Conservation (phyloP, 2,113 vertebrate genomes). For the Calyptommatus sinebrachiatus region DNA sequence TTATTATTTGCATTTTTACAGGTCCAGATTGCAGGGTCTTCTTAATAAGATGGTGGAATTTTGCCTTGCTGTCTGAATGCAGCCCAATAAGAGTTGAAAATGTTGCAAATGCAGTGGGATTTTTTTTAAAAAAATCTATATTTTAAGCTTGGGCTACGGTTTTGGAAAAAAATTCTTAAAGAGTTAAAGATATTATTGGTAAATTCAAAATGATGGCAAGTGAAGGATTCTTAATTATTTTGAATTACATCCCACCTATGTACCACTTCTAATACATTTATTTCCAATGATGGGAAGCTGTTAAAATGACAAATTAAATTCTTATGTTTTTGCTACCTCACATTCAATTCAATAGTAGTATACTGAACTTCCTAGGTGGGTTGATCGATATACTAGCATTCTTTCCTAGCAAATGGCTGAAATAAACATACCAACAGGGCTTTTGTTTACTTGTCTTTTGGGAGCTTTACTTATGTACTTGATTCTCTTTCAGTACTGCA, state of each 20-base stretch:
- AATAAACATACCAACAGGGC: neutral
- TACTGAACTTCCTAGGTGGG: neutral
- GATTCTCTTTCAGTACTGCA: neutral
- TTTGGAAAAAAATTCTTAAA: too few species aligned
- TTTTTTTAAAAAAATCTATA: too few species aligned
- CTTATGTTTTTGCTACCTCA: neutral
- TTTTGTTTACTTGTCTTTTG: neutral
- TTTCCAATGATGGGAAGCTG: neutral
- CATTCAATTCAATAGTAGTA: neutral
- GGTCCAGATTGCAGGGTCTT: too few species aligned
- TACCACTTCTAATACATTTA: neutral
- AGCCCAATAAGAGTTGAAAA: neutral
- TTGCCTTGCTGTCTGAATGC: too few species aligned
- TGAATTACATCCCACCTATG: neutral
- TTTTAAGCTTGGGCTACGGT: too few species aligned
- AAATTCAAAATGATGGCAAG: neutral
- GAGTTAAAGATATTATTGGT: too few species aligned
- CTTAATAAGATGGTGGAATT: too few species aligned
- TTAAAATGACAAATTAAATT: neutral
- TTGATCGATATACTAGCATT: conserved; percentile 8
- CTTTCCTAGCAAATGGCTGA: conserved; percentile 22
- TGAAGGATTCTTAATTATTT: neutral
- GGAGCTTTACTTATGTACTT: conserved; percentile 16
- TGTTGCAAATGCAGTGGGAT: too few species aligned
- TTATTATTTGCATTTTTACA: too few species aligned